These are phyloP conservation scores for Pharmacophagus antenor DNA, from an alignment of 2,888 invertebrate genomes.

Conservation along the genomic window DNA sequence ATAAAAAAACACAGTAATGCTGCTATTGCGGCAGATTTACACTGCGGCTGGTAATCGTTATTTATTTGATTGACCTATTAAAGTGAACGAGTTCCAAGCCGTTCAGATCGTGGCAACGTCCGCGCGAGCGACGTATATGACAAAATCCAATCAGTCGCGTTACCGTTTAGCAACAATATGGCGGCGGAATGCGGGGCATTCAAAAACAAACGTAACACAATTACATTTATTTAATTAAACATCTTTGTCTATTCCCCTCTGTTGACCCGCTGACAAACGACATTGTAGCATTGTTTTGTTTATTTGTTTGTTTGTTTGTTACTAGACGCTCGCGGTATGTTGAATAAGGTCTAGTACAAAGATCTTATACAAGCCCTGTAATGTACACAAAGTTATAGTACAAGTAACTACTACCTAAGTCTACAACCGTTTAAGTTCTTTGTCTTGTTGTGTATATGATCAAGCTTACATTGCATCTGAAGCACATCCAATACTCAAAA, in stretches of 20 bases:
- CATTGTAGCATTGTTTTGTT: slow-evolving; percentile 30
- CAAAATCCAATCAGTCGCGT: background rate
- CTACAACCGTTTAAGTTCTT: background rate
- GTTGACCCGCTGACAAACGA: slow-evolving; percentile 38
- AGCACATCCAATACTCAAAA: too few relatives aligned
- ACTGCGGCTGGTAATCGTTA: too few relatives aligned
- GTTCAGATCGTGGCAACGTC: too few relatives aligned
- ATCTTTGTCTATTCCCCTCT: slow-evolving; percentile 41
- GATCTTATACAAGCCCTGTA: slow-evolving; percentile 27
- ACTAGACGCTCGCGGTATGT: slow-evolving; percentile 9
- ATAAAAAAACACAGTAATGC: too few relatives aligned
- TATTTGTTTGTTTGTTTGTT: slow-evolving; percentile 24
- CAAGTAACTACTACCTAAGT: background rate
- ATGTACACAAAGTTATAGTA: slow-evolving; percentile 20
- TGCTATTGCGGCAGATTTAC: too few relatives aligned
- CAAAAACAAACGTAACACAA: slow-evolving; percentile 40
- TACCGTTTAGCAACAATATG: slow-evolving; percentile 1
- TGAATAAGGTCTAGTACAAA: slow-evolving; percentile 27
- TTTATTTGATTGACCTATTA: too few relatives aligned
- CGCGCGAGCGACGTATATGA: background rate
- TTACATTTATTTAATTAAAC: slow-evolving; percentile 40
- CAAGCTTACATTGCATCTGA: background rate
- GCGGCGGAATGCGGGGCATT: slow-evolving; percentile 28
- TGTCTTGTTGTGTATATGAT: background rate
- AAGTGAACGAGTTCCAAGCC: too few relatives aligned